phyloP scores from a whole-genome alignment of 2,888 invertebrate species.

The Coelopa pilipes region DNA sequence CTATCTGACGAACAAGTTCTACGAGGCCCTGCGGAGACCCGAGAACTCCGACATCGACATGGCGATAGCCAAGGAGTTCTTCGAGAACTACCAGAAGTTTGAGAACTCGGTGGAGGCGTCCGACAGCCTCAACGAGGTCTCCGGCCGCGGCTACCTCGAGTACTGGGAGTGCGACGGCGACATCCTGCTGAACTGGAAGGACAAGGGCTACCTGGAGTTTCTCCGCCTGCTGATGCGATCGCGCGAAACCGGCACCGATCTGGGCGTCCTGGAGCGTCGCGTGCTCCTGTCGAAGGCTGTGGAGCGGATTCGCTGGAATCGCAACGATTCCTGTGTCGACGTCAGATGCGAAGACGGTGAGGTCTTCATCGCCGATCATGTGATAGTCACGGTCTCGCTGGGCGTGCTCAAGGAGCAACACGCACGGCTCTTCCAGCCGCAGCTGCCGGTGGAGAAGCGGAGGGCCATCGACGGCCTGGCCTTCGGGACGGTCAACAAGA shows the following conservation, averaged over 20 bases:
- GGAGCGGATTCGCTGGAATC: constrained; percentile 57
- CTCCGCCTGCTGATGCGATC: constrained; percentile 74
- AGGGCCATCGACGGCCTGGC: constrained; percentile 70
- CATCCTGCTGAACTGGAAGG: constrained; percentile 78
- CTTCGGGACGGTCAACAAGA: constrained; percentile 74
- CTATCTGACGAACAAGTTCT: constrained; percentile 61
- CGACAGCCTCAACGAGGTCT: constrained; percentile 75
- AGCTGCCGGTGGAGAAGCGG: constrained; percentile 67
- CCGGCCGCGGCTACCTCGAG: constrained; percentile 73
- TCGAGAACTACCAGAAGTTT: constrained; percentile 73
- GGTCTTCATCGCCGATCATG: constrained; percentile 70
- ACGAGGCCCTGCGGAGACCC: constrained; percentile 57
- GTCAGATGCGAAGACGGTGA: constrained; percentile 64
- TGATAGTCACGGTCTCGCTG: constrained; percentile 72
- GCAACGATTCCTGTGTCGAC: constrained; percentile 54
- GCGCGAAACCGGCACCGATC: constrained; percentile 48
- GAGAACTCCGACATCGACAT: constrained; percentile 66
- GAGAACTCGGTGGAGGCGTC: constrained; percentile 71
- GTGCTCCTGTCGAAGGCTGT: constrained; percentile 57
- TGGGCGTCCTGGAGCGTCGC: constrained; percentile 62
- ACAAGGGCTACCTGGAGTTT: constrained; percentile 76
- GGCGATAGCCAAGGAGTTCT: constrained; percentile 68
- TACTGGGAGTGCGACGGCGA: constrained; percentile 80
- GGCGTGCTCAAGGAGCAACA: constrained; percentile 72
- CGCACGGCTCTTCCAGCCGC: constrained; percentile 67